Conservation (phyloP, 2,113 vertebrate species). For the Microtus oregoni region DNA sequence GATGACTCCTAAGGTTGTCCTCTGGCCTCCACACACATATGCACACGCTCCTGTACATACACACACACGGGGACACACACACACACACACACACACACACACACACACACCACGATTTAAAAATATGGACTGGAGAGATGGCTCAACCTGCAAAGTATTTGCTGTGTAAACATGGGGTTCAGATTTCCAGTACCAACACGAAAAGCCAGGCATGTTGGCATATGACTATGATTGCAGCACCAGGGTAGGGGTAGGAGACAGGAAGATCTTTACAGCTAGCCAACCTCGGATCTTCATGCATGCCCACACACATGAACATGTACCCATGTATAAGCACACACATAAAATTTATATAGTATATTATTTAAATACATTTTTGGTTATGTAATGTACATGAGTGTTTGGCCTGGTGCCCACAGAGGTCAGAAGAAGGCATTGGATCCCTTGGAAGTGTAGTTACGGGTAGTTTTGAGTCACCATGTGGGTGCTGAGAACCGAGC, state of each 20-base stretch:
- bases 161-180: background rate
- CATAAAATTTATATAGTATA: background rate
- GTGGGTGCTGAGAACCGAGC: background rate
- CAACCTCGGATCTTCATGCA: background rate
- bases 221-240: too few species aligned
- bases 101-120: background rate
- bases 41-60: background rate
- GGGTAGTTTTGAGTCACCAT: background rate
- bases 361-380: background rate
- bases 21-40: background rate
- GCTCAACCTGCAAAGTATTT: background rate
- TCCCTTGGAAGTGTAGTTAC: background rate
- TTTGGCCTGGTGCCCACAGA: background rate
- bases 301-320: background rate
- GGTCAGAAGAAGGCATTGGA: background rate
- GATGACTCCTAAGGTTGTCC: background rate
- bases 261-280: background rate
- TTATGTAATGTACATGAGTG: background rate
- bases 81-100: background rate
- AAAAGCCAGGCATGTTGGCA: too few species aligned
- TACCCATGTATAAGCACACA: too few species aligned
- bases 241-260: background rate
- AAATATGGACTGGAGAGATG: background rate
- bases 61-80: background rate
- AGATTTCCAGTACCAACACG: background rate